Evolutionary conservation across 2,113 vertebrate species (phyloP).

Genomic region (Malaclemys terrapin): DNA sequence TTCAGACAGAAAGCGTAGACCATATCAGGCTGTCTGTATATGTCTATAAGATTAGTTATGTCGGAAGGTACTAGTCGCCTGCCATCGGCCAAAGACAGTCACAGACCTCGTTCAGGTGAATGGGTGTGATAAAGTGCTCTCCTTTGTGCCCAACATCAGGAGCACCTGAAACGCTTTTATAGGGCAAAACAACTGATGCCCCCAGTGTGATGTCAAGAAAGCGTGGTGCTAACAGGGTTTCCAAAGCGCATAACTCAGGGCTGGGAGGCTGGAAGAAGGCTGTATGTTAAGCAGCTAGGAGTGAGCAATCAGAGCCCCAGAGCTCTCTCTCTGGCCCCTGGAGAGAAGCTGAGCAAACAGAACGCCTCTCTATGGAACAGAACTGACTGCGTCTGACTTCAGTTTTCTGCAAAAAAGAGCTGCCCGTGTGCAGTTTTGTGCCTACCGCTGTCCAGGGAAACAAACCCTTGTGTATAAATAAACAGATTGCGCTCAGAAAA

Average conservation of each 20-base stretch:
- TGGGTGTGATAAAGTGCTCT: background rate
- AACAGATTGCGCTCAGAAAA: background rate
- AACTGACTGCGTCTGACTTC: background rate
- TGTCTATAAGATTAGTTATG: background rate
- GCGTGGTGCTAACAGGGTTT: background rate
- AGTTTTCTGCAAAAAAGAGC: background rate
- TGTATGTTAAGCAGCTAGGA: background rate
- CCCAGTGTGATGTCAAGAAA: background rate
- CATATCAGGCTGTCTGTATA: background rate
- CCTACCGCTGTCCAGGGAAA: background rate
- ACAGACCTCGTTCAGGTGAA: constrained; percentile 26
- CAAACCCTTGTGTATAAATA: background rate
- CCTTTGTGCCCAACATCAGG: background rate
- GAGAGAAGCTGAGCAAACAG: background rate
- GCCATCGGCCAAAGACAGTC: constrained; percentile 36
- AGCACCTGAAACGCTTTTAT: background rate
- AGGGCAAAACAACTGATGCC: background rate
- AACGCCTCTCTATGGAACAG: background rate
- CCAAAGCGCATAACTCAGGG: background rate
- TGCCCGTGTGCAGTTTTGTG: background rate
- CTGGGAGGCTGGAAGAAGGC: background rate
- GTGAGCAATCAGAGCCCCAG: background rate
- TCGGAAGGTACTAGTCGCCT: constrained; percentile 12
- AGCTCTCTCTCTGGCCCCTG: background rate
- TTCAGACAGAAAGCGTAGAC: accelerated